These are phyloP conservation scores for Heterodera filipjevi DNA, from an alignment of 2,888 invertebrate species.

Conservation along the genomic window DNA sequence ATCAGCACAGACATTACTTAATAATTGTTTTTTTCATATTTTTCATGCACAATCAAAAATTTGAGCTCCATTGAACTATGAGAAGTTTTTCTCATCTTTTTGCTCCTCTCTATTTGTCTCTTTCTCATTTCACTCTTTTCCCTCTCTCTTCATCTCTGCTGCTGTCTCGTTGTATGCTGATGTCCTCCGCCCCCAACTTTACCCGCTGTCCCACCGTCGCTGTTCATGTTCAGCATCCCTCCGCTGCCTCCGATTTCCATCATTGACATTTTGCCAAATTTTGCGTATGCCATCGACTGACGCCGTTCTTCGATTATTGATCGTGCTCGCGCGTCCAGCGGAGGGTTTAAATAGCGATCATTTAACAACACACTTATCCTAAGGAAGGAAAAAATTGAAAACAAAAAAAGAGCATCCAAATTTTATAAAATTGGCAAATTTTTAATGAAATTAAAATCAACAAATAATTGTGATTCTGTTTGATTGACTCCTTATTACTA, in stretches of 20 bases:
- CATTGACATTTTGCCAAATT: conserved; percentile 3
- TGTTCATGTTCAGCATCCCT: not conserved
- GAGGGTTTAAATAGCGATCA: conserved; percentile 57
- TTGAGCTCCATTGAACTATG: no score
- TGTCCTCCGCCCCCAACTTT: not conserved
- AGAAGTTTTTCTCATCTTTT: no score
- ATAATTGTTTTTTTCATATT: no score
- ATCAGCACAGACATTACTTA: no score
- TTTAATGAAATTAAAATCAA: no score
- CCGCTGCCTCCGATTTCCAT: conserved; percentile 13
- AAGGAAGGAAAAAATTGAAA: not conserved
- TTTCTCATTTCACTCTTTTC: conserved; percentile 71
- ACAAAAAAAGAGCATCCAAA: not conserved
- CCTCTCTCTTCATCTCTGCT: conserved; percentile 69
- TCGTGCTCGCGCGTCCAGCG: conserved; percentile 27
- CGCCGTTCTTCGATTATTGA: conserved; percentile 31
- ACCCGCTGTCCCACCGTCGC: not conserved
- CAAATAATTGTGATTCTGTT: no score
- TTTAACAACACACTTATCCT: conserved; percentile 47
- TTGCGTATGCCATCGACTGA: conserved; percentile 22
- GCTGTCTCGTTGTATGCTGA: conserved; percentile 75
- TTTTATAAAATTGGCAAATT: not conserved
- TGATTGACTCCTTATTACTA: no score
- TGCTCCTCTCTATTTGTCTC: not conserved
- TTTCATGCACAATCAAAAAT: no score